Base-by-base conservation (phyloP, 2,797 vertebrate species). In the Sparidentex hasta region DNA sequence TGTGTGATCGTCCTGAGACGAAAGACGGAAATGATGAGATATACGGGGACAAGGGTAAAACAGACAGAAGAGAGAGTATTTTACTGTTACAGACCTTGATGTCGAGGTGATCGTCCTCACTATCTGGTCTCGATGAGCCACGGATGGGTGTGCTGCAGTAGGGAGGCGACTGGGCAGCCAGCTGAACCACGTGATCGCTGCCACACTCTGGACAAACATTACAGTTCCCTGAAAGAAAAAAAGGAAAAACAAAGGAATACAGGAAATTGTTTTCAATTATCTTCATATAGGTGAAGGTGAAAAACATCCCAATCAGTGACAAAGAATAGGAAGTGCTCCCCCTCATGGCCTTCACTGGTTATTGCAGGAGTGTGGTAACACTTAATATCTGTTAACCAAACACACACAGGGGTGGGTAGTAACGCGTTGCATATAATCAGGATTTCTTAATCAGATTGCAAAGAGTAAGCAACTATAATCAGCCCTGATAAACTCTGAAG, bases 151-250 rank as follows among this genome's bases (percentile, higher is more conserved):
- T 95, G 2, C 95, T 96, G 84, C 88, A 92, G 81, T 73, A 83
- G 25, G 87, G 94, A 70, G 70, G 41, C 0, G 85, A 55, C 7
- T 89, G 93, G 62, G 74, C 44, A 8, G 94, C 90, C 67, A 97
- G 88, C 87, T 98, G 95, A 62, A 99, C 94, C 81, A 99, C 96
- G 0, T 98, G 97, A 85, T 97, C 96, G 41, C 97, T 97, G 1
- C 95, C 95, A 88, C 98, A 99, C 74, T 92, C 91, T n/a, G 96
- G 97, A 93, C 98, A 98, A 70, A 95, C 68, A 2, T 77, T 52
- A 33, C 38, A 51, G 43, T 65, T 83, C 63, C 76, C 95, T 95
- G 56, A 18, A 18, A 55, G 52, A 58, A 46, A 29, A 3, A 29
- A 27, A 29, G 27, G 9, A 18, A 25, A 11, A 3, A 51, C 1